Percentiles rank a stretch among this genome's conserved stretches.
These are phyloP conservation scores for Phrynocephalus versicolor DNA, from an alignment of 2,113 vertebrate species.

Conservation along the genomic window DNA sequence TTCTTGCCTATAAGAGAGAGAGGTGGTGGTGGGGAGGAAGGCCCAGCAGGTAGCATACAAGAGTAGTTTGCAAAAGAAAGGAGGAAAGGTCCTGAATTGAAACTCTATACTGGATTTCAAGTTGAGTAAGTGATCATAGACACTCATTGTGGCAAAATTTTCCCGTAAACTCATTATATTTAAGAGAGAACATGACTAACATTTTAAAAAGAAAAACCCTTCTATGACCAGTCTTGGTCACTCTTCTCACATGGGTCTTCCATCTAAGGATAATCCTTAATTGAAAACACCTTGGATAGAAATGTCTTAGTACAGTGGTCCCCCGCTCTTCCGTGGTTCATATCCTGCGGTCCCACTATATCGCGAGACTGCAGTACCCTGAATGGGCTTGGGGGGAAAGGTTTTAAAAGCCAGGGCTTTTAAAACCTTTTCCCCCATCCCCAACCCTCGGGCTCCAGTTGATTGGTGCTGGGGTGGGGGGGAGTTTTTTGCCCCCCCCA, in stretches of 20 bases:
- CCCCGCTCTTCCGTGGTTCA: no score
- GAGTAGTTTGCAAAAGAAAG: constrained; percentile 38
- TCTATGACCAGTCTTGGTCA: neutral
- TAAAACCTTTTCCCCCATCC: no score
- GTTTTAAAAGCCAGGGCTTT: no score
- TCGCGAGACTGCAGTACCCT: no score
- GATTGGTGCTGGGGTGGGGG: no score
- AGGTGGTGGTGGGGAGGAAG: neutral
- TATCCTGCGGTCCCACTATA: no score
- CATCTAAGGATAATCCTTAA: neutral
- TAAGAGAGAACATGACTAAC: neutral
- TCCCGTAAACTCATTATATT: neutral
- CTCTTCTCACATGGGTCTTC: neutral
- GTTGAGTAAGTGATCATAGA: neutral
- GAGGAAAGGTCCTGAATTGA: neutral
- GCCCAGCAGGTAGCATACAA: constrained; percentile 6
- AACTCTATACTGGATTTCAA: neutral
- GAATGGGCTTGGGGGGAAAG: no score
- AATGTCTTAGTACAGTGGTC: neutral
- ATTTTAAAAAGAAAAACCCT: neutral
- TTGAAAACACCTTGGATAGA: neutral
- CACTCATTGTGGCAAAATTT: neutral
- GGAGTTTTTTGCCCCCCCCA: no score
- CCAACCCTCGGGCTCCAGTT: no score
- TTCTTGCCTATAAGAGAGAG: constrained; percentile 47